A percentile compares a stretch with the other conserved stretches of the same genome.
Evolutionary conservation across 1,140 invertebrate genomes (phyloP).

Genomic region (Cyphomyrmex costatus): DNA sequence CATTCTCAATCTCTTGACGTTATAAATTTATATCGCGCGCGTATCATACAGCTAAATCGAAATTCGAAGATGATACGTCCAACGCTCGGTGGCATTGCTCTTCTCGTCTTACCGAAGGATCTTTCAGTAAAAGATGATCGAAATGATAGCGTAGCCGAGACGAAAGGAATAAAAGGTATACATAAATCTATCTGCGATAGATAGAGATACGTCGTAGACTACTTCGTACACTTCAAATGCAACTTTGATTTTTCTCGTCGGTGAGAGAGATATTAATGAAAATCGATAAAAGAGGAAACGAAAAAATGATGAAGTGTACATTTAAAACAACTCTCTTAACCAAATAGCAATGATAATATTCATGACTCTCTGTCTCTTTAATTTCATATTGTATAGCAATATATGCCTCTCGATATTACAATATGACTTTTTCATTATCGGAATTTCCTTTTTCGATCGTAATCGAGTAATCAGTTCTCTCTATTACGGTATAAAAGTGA

Average conservation of each 20-base stretch:
- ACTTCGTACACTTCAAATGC: slow-evolving; percentile 57
- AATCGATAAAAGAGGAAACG: slow-evolving; percentile 29
- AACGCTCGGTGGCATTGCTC: slow-evolving; percentile 22
- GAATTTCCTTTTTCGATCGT: background rate
- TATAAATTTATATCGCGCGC: slow-evolving; percentile 74
- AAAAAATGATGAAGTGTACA: background rate
- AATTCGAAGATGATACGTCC: slow-evolving; percentile 62
- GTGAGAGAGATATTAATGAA: slow-evolving; percentile 58
- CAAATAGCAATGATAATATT: too few species aligned
- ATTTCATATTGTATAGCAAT: too few species aligned
- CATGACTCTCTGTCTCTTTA: too few species aligned
- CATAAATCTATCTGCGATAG: background rate
- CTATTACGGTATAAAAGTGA: background rate
- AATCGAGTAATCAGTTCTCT: slow-evolving; percentile 40
- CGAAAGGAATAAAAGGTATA: background rate
- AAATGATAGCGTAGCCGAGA: slow-evolving; percentile 30
- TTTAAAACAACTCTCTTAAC: background rate
- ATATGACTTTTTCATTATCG: too few species aligned
- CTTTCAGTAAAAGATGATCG: slow-evolving; percentile 36
- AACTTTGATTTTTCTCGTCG: slow-evolving; percentile 75
- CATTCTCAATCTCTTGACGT: slow-evolving; percentile 18
- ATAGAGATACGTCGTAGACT: slow-evolving; percentile 2
- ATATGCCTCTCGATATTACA: too few species aligned
- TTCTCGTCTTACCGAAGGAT: slow-evolving; percentile 7
- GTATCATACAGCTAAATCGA: slow-evolving; percentile 63